phyloP scores from a whole-genome alignment of 2,888 invertebrate species.

The Athalia rosae region DNA sequence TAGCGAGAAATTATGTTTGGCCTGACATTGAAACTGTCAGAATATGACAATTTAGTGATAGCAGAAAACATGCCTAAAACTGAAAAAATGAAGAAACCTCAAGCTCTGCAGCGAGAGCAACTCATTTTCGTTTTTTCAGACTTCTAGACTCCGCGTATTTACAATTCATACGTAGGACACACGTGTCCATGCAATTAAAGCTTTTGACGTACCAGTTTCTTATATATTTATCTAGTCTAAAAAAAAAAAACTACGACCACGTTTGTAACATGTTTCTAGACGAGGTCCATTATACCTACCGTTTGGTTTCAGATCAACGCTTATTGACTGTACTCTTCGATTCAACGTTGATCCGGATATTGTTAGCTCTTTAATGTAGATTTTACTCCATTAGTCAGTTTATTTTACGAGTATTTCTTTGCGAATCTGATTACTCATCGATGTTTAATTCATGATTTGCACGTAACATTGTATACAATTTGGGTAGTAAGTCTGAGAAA shows the following conservation, averaged over 20 bases:
- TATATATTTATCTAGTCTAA: too few species aligned
- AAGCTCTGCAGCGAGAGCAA: slow-evolving; percentile 4
- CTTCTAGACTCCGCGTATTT: neutral
- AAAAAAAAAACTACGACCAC: neutral
- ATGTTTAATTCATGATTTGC: neutral
- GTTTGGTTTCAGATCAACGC: slow-evolving; percentile 7
- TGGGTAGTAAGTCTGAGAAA: neutral
- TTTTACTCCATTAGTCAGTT: neutral
- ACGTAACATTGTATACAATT: neutral
- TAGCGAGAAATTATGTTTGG: slow-evolving; percentile 19
- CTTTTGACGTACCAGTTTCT: too few species aligned
- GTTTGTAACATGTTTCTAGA: neutral
- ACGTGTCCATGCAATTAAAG: too few species aligned
- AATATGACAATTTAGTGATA: slow-evolving; percentile 12
- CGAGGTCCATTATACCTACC: slow-evolving; percentile 13
- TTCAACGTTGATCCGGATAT: neutral
- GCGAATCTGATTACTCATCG: neutral
- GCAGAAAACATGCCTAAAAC: neutral
- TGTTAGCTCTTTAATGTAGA: neutral
- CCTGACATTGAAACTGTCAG: slow-evolving; percentile 34
- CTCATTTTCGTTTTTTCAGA: neutral
- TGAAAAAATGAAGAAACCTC: neutral
- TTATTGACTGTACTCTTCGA: slow-evolving; percentile 4
- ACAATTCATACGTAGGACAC: too few species aligned
- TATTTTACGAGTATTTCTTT: neutral